Conservation (phyloP, 2,888 invertebrate species). For the Lissonota sp. region DNA sequence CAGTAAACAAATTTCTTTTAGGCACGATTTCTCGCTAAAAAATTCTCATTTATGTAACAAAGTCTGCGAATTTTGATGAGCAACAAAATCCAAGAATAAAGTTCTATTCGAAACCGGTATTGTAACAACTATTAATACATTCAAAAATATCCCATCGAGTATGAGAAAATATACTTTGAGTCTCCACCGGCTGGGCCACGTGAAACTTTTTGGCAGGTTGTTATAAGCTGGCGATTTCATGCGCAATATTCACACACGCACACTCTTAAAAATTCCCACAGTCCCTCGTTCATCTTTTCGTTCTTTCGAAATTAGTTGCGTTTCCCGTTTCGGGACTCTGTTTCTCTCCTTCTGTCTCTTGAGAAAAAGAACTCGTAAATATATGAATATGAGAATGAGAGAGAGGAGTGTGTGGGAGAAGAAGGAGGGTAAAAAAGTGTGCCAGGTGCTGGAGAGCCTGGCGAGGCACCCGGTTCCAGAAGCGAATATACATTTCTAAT, state of each 20-base stretch:
- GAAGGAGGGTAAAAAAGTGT: slow-evolving; percentile 65
- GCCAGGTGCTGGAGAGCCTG: slow-evolving; percentile 76
- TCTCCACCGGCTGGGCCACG: slow-evolving; percentile 41
- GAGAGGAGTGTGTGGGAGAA: neutral
- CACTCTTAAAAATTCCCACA: slow-evolving; percentile 7
- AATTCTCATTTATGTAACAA: too few species aligned
- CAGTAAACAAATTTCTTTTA: too few species aligned
- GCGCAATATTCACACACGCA: neutral
- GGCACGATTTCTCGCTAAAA: too few species aligned
- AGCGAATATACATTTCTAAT: slow-evolving; percentile 74
- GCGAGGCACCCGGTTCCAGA: slow-evolving; percentile 54
- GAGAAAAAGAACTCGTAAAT: slow-evolving; percentile 7
- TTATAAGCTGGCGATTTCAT: slow-evolving; percentile 36
- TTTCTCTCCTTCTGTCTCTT: slow-evolving; percentile 12
- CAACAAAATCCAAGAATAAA: neutral
- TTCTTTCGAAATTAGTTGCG: slow-evolving; percentile 58
- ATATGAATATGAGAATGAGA: slow-evolving; percentile 14
- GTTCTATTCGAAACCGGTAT: neutral
- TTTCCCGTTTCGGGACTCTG: slow-evolving; percentile 37
- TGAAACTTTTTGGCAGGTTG: slow-evolving; percentile 56
- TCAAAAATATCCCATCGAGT: slow-evolving; percentile 45
- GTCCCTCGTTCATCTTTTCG: neutral
- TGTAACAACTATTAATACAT: slow-evolving; percentile 2
- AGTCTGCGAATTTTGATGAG: too few species aligned
- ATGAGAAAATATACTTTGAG: slow-evolving; percentile 43